Base-by-base conservation (phyloP, 1,140 invertebrate genomes). In the Hyphantria cunea region DNA sequence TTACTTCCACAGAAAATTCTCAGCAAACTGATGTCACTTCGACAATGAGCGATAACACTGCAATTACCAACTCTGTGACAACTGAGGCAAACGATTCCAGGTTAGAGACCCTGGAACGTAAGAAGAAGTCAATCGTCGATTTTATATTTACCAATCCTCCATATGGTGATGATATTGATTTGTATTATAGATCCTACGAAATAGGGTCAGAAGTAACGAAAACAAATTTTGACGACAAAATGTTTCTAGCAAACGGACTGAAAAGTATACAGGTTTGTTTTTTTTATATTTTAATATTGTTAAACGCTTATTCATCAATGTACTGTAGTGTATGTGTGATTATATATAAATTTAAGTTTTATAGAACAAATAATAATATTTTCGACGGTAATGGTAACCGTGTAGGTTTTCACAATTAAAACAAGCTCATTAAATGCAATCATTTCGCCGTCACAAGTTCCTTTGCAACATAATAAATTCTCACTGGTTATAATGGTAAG, bases 161-260 rank as follows among this genome's bases (percentile, higher is more conserved):
- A 8, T 77, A 82, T 33, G 56, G 81, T 1, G 81, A 91, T 51
- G 83, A 88, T 63, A 85, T 84, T 34, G 17, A 25, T 5, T 64
- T 77, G 42, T 69, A 83, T 14, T 88, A 86, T 53, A 79, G 84
- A 67, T 83, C 89, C 3, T 84, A 81, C 61, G 78, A 88, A 53
- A 73, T 83, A 32, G 81, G 77, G 41, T 61, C 76, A 33, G 74
- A 80, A 41, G 54, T 74, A 25, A 53, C 72, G 7, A 58, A 66
- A 34, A 65, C 61, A 13, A 73, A 67, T 42, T 66, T 71, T 59
- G 77, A 70, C 51, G 76, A 84, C 6, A 78, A 78, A 55, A 79
- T 82, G 64, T 92, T 92, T 70, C 69, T 89, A 34, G 88, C 78
- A 3, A 88, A 91, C 64, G 91, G 91, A 25, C 70, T 87, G 51